Percentiles rank a stretch among this genome's conserved stretches.
These are phyloP conservation scores for Hucho hucho DNA, from an alignment of 2,113 vertebrate genomes.

Conservation along the genomic window DNA sequence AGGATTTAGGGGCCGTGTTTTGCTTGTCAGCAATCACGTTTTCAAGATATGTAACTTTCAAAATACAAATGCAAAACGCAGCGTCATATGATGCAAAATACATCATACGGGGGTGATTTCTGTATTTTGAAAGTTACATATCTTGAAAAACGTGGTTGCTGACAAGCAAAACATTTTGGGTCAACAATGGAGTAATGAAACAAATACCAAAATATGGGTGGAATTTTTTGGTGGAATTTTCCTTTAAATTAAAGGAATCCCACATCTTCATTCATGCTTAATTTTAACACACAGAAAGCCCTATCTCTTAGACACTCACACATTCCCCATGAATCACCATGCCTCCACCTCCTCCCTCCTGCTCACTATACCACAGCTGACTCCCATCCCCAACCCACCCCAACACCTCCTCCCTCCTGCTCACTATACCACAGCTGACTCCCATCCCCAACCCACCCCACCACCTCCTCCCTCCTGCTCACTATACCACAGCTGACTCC, in stretches of 20 bases:
- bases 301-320: conserved; percentile 8
- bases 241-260: neutral
- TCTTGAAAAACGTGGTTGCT: no score
- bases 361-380: conserved; percentile 4
- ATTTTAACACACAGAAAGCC: neutral
- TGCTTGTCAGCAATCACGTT: no score
- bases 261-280: neutral
- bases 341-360: neutral
- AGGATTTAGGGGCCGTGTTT: neutral
- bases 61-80: no score
- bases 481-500: conserved; percentile 8
- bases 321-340: conserved; percentile 15
- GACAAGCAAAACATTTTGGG: no score
- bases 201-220: no score
- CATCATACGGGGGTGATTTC: no score
- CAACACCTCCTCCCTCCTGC: neutral
- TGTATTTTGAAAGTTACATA: no score
- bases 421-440: conserved; percentile 13
- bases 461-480: neutral
- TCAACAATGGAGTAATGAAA: no score
- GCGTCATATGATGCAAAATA: no score
- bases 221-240: no score
- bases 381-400: neutral
- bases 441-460: neutral
- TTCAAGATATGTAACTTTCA: no score